Conservation (phyloP, 2,113 vertebrate genomes). For the Callithrix jacchus region DNA sequence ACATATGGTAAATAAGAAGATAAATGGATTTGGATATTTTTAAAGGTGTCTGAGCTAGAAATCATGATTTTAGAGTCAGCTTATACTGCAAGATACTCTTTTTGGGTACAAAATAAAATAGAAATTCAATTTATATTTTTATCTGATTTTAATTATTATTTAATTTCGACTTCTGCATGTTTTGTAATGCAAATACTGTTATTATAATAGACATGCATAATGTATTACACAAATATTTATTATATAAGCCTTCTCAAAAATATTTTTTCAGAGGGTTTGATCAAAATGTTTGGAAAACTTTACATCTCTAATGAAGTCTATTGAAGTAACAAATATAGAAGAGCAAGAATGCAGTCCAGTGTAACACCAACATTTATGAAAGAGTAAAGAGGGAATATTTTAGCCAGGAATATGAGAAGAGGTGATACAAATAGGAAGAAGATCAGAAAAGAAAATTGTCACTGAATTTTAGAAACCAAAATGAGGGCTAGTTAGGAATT, state of each 20-base stretch:
- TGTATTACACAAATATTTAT: neutral
- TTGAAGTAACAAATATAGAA: neutral
- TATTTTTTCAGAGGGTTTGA: neutral
- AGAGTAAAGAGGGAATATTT: neutral
- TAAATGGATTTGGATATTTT: neutral
- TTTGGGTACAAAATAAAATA: neutral
- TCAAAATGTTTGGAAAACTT: neutral
- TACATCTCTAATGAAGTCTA: neutral
- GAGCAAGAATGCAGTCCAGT: neutral
- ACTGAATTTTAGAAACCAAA: neutral
- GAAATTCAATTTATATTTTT: neutral
- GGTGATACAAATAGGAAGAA: neutral
- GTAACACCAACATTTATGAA: neutral
- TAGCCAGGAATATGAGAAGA: neutral
- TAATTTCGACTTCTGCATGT: neutral
- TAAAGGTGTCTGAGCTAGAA: neutral
- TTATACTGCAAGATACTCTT: neutral
- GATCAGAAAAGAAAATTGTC: neutral
- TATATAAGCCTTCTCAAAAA: neutral
- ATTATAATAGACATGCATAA: neutral
- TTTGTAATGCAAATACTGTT: neutral
- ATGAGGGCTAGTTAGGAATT: neutral
- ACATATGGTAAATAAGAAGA: neutral
- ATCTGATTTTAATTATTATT: conserved; percentile 8
- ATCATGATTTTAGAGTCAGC: neutral